Conservation (phyloP, 2,113 vertebrate species). For the Glaucidium brasilianum region DNA sequence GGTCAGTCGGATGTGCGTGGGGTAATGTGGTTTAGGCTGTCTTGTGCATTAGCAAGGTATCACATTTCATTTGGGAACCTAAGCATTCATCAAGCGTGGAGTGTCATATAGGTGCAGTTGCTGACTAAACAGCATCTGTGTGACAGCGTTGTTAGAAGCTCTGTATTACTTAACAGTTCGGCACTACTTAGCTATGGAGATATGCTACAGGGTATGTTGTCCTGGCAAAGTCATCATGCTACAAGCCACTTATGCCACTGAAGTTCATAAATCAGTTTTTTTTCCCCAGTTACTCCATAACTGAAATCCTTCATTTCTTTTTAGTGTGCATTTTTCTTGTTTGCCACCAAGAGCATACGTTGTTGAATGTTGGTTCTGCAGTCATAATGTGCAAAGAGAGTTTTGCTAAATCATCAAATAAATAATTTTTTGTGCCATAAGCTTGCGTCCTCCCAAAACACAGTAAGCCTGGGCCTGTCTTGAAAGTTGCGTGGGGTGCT, state of each 20-base stretch:
- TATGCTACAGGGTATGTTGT: background rate
- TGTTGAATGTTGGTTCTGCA: background rate
- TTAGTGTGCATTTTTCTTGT: background rate
- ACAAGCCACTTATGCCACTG: background rate
- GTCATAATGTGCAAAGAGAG: background rate
- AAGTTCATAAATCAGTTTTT: background rate
- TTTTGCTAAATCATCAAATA: background rate
- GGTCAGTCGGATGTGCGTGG: background rate
- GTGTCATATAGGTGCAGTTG: conserved; percentile 49
- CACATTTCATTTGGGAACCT: conserved; percentile 62
- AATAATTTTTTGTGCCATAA: background rate
- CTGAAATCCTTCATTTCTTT: background rate
- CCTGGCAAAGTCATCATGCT: conserved; percentile 46
- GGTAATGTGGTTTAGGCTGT: background rate
- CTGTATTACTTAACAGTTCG: conserved; percentile 36
- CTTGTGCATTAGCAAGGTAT: conserved; percentile 50
- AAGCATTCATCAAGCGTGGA: conserved; percentile 59
- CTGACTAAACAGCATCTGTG: conserved; percentile 67
- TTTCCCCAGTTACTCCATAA: background rate
- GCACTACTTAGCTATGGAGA: conserved; percentile 6
- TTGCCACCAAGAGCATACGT: background rate
- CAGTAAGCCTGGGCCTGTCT: background rate
- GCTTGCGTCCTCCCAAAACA: background rate
- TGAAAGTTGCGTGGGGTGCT: background rate
- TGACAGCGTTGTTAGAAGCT: conserved; percentile 48